phyloP scores from a whole-genome alignment of 2,888 invertebrate genomes.

The Apamea epomidion region DNA sequence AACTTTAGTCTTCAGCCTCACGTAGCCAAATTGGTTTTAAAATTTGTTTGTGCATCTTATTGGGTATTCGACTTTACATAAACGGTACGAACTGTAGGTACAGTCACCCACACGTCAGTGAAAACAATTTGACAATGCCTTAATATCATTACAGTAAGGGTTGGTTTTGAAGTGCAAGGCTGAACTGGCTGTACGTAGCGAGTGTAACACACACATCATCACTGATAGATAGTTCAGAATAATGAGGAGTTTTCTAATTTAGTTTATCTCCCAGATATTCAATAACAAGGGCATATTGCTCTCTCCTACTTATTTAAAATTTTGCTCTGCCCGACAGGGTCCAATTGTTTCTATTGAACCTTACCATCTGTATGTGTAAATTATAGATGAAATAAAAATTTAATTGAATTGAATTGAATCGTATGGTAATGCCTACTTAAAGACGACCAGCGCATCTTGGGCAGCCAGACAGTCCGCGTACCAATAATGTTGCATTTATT shows the following conservation, averaged over 20 bases:
- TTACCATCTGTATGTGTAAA: no score
- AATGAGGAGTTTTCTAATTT: background rate
- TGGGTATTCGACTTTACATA: background rate
- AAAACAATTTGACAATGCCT: background rate
- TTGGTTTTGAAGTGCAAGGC: background rate
- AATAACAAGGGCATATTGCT: background rate
- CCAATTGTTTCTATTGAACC: no score
- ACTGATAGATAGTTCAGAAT: background rate
- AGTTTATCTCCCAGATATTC: background rate
- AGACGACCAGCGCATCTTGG: background rate
- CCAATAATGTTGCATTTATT: background rate
- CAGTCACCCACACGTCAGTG: background rate
- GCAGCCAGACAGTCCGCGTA: background rate
- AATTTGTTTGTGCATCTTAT: slow-evolving; percentile 8
- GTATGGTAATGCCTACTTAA: background rate
- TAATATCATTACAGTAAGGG: background rate
- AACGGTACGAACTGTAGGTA: background rate
- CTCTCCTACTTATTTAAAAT: no score
- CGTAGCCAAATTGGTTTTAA: background rate
- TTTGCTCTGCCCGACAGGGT: no score
- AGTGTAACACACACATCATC: background rate
- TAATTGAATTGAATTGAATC: no score
- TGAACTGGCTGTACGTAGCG: background rate
- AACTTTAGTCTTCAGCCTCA: background rate
- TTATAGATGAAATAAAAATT: no score